phyloP scores from a whole-genome alignment of 2,113 vertebrate genomes.

The Henicopernis longicauda region DNA sequence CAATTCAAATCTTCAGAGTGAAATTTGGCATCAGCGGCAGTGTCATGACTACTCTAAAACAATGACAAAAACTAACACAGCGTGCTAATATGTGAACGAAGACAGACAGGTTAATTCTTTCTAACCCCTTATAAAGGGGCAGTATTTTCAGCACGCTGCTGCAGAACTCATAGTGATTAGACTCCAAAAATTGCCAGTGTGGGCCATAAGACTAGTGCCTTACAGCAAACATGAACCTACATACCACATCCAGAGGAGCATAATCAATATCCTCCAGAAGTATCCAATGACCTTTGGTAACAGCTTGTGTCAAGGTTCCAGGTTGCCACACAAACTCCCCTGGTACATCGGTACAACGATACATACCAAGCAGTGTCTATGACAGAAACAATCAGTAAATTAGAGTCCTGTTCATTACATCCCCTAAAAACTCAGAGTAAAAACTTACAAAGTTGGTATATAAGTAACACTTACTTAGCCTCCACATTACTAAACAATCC shows the following conservation, averaged over 20 bases:
- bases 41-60: not conserved
- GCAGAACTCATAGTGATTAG: not conserved
- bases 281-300: conserved; percentile 89
- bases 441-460: not conserved
- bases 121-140: not conserved
- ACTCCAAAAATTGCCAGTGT: not conserved
- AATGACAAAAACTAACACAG: not conserved
- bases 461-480: not conserved
- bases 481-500: not conserved
- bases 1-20: not conserved
- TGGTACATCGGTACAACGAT: conserved; percentile 93
- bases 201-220: not conserved
- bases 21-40: not conserved
- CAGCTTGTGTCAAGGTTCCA: conserved; percentile 91
- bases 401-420: not conserved
- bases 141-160: not conserved
- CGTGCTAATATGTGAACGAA: rapidly evolving
- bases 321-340: conserved; percentile 97
- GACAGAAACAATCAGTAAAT: not conserved
- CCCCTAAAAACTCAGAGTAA: not conserved
- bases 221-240: not conserved
- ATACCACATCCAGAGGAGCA: conserved; percentile 93
- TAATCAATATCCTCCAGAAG: conserved; percentile 97
- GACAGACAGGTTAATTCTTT: not conserved
- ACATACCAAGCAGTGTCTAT: conserved; percentile 93